phyloP scores from a whole-genome alignment of 2,797 vertebrate genomes.

The Gymnoscopelus braueri region DNA sequence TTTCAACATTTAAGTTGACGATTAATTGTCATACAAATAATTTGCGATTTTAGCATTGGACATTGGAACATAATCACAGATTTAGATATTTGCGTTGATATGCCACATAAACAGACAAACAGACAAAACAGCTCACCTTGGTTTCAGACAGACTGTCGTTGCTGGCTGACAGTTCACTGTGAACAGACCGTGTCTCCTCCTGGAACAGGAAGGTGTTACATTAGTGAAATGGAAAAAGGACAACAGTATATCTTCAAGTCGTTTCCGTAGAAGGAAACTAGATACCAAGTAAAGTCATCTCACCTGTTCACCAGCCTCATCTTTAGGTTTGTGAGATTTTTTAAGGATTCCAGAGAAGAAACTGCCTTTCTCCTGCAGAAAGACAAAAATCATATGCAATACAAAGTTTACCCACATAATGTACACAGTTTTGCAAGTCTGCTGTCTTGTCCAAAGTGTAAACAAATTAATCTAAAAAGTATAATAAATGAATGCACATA shows the following conservation, averaged over 20 bases:
- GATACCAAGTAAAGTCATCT: neutral
- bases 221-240: neutral
- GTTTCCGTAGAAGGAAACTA: neutral
- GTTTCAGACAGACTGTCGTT: constrained; percentile 65
- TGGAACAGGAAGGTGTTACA: constrained; percentile 27
- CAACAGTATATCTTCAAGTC: neutral
- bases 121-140: constrained; percentile 46
- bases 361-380: constrained; percentile 46
- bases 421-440: neutral
- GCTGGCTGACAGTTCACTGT: constrained; percentile 56
- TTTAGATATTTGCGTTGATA: no score
- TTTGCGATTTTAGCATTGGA: no score
- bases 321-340: constrained; percentile 48
- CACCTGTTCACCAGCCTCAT: constrained; percentile 34
- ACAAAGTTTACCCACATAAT: neutral
- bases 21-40: no score
- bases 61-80: no score
- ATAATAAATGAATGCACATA: no score
- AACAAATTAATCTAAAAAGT: no score
- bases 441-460: no score
- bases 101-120: neutral
- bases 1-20: no score
- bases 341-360: constrained; percentile 54
- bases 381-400: neutral
- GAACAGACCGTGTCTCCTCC: constrained; percentile 37